These are phyloP conservation scores for Procambarus virginalis DNA, from an alignment of 1,140 invertebrate genomes.

Conservation along the genomic window DNA sequence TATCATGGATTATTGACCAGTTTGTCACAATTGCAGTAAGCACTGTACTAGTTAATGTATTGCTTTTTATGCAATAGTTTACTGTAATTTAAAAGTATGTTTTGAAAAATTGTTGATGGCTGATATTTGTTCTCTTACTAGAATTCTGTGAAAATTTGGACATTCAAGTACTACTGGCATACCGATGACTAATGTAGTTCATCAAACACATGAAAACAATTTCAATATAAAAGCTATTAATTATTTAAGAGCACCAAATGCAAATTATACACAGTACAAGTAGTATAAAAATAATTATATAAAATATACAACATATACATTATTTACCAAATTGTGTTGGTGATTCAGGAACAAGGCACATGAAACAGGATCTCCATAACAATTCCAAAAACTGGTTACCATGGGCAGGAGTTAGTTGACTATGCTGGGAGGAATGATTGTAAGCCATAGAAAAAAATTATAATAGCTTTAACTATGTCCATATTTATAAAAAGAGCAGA, in stretches of 20 bases:
- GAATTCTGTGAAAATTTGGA: neutral
- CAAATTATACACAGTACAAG: neutral
- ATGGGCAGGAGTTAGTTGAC: neutral
- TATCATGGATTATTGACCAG: no score
- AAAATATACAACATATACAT: neutral
- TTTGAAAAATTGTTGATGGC: neutral
- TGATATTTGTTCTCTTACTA: neutral
- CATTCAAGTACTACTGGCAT: neutral
- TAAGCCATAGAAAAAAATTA: neutral
- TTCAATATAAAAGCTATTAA: neutral
- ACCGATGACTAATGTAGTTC: neutral
- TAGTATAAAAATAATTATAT: conserved; percentile 10
- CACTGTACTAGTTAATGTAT: no score
- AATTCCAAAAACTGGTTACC: conserved; percentile 1
- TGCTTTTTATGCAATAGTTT: no score
- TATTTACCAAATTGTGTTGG: neutral
- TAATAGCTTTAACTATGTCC: neutral
- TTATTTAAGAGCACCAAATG: neutral
- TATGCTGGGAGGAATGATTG: neutral
- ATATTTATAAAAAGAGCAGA: neutral
- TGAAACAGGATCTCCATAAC: neutral
- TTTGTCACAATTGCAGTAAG: no score
- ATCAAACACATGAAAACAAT: neutral
- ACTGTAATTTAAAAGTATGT: no score
- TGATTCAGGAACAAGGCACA: conserved; percentile 3